Evolutionary conservation across 2,113 vertebrate genomes (phyloP).

Genomic region (Sapayoa aenigma): DNA sequence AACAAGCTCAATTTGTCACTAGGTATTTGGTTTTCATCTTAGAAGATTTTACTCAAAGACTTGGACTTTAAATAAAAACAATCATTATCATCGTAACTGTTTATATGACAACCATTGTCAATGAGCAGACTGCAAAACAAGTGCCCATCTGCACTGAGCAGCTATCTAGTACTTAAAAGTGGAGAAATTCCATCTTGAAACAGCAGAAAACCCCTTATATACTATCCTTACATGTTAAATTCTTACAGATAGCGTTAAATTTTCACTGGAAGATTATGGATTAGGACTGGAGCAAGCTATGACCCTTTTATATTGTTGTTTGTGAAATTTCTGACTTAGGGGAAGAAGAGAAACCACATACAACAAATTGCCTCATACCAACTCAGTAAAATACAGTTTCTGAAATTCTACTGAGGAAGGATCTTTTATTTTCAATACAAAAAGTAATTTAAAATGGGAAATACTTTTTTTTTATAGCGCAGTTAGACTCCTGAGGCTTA

Average conservation of each 20-base stretch:
- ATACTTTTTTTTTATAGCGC: not conserved
- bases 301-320: not conserved
- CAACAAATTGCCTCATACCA: not conserved
- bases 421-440: not conserved
- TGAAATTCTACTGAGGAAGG: not conserved
- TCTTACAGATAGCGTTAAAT: not conserved
- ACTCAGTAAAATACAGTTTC: not conserved
- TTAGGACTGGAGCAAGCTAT: not conserved
- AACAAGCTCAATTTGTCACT: not conserved
- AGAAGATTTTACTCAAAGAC: not conserved
- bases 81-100: not conserved
- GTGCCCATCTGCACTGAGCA: not conserved
- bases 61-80: not conserved
- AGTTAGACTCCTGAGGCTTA: not conserved
- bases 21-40: not conserved
- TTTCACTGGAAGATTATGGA: not conserved
- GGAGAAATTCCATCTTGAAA: not conserved
- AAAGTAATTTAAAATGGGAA: not conserved
- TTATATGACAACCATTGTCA: not conserved
- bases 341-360: not conserved
- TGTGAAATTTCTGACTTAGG: not conserved
- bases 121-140: not conserved
- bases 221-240: not conserved
- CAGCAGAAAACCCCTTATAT: not conserved
- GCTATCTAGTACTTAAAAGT: not conserved